A percentile compares a stretch with the other conserved stretches of the same genome.
These are phyloP conservation scores for Belonocnema kinseyi DNA, from an alignment of 1,140 invertebrate genomes.

Conservation along the genomic window DNA sequence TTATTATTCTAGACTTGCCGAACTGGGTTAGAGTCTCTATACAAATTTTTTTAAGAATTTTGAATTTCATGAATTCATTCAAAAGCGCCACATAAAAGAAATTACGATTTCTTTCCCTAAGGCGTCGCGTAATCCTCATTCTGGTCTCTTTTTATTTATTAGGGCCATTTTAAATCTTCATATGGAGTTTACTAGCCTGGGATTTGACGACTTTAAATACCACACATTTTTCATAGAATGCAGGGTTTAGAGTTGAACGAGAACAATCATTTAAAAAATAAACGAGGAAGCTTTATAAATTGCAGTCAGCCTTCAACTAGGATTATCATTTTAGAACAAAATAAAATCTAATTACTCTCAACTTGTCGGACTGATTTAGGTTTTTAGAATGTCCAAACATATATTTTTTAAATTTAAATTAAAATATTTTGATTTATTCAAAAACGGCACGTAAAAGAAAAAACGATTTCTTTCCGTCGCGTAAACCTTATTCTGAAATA, in stretches of 20 bases:
- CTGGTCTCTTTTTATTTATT: conserved; percentile 22
- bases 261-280: too few species aligned
- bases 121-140: conserved; percentile 4
- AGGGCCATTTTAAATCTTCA: conserved; percentile 7
- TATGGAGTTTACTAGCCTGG: conserved; percentile 1
- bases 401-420: too few species aligned
- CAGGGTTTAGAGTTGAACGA: not conserved
- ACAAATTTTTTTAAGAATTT: not conserved
- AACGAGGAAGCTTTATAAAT: too few species aligned
- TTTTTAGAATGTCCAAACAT: too few species aligned
- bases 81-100: not conserved
- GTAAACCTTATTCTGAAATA: too few species aligned
- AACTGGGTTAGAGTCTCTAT: conserved; percentile 10
- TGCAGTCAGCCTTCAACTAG: too few species aligned
- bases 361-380: too few species aligned
- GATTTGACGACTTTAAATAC: conserved; percentile 3
- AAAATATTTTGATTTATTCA: too few species aligned
- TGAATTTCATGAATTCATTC: not conserved
- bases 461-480: too few species aligned
- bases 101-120: conserved; percentile 2
- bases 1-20: conserved; percentile 13
- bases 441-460: too few species aligned
- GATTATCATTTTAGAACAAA: too few species aligned
- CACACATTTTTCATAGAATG: not conserved
- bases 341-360: too few species aligned